These are phyloP conservation scores for Xiphorhynchus elegans DNA, from an alignment of 2,113 vertebrate genomes.

Conservation along the genomic window DNA sequence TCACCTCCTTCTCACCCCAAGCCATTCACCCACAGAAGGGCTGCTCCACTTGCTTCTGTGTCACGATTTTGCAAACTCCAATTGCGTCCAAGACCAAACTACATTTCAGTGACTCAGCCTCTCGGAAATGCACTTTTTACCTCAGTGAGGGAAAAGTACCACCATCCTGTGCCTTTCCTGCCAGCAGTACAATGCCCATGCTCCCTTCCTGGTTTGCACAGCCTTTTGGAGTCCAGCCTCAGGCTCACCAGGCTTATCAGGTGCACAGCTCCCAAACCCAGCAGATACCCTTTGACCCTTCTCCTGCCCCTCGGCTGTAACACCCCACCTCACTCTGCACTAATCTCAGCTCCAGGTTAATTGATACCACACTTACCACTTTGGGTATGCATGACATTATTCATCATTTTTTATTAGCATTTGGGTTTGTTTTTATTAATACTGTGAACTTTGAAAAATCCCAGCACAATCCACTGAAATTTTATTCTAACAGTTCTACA, in stretches of 20 bases:
- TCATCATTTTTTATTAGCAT: neutral
- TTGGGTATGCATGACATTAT: neutral
- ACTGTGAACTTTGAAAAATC: neutral
- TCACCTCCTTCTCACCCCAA: neutral
- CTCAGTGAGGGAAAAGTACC: neutral
- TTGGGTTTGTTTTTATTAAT: neutral
- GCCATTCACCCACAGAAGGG: neutral
- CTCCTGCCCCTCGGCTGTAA: neutral
- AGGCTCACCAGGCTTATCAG: neutral
- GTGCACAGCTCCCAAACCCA: neutral
- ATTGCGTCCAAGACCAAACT: rapidly evolving
- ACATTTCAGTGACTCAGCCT: neutral
- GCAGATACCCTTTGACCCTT: neutral
- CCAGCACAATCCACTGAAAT: neutral
- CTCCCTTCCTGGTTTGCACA: neutral
- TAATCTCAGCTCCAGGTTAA: neutral
- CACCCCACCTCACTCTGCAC: rapidly evolving
- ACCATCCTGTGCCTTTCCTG: neutral
- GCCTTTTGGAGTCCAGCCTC: neutral
- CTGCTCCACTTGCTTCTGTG: neutral
- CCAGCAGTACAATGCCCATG: neutral
- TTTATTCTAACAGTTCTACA: neutral
- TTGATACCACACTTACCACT: neutral
- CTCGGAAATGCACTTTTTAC: neutral
- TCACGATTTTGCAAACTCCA: neutral